Base-by-base conservation (phyloP, 2,888 invertebrate species). In the Caenorhabditis sp. region DNA sequence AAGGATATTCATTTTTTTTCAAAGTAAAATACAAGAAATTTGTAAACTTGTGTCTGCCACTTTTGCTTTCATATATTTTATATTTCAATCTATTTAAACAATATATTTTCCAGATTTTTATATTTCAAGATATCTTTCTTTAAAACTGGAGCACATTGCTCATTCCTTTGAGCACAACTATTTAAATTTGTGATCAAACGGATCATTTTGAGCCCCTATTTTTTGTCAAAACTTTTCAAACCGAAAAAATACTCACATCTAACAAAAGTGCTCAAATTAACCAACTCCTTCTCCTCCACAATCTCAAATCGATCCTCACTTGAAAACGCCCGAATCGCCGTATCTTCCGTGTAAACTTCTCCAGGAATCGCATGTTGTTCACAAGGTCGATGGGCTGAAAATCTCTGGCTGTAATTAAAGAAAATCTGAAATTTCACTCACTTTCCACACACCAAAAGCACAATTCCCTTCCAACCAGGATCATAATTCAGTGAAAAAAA, bases 361-460 rank as follows among this genome's bases (percentile, higher is more conserved):
- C 38, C 21, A 27, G 38, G 38, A n/a, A 56, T 23, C 3, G 20
- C 26, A 38, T 67, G 67, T n/a, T 59, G 12, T 8, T 54, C 59
- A 26, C 66, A 67, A 43, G 50, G 23, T 10, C 25, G 63, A 56
- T 59, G 59, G 1, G 50, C 66, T 66, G 27, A 1, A 63, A 62
- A 60, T 56, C 7, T 53, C 21, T 17, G 53, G 2, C 21, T 53
- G 25, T 10, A 26, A 56, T 26, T 56, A 8, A n/a, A n/a, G n/a
- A n/a, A n/a, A n/a, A 10, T 26, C 12, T 23, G 23, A 56, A 56
- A 14, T 20, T 20, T 23, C 20, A 58, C 58, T 59, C 26, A 67
- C 71, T n/a, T 64, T 72, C 72, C 17, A 64, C 52, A 65, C 72
- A 72, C 72, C 72, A 72, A 50, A 72, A 67, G 50, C 72, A 72